Evolutionary conservation across 2,888 invertebrate species (phyloP).

Genomic region (Coenonympha glycerion): DNA sequence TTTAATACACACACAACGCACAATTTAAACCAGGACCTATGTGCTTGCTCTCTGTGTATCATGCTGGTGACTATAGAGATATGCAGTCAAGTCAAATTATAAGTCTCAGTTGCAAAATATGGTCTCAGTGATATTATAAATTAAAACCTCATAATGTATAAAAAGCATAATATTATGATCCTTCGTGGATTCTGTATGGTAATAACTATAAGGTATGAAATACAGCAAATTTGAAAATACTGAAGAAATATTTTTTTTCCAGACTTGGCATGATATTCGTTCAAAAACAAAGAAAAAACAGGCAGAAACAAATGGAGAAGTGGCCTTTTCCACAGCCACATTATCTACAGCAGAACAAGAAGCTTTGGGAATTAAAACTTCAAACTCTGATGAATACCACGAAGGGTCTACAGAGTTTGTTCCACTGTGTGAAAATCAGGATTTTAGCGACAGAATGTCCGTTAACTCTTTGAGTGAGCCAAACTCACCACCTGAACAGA

Average conservation of each 20-base stretch:
- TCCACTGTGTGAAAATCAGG: constrained; percentile 36
- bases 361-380: constrained; percentile 49
- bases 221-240: no score
- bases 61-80: no score
- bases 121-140: no score
- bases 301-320: constrained; percentile 40
- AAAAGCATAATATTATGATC: no score
- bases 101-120: no score
- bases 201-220: no score
- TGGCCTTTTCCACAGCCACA: constrained; percentile 40
- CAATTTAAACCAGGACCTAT: no score
- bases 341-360: constrained; percentile 51
- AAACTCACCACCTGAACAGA: constrained; percentile 48
- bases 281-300: constrained; percentile 54
- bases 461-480: constrained; percentile 45
- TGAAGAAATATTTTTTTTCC: constrained; percentile 31
- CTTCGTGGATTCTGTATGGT: no score
- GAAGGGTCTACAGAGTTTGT: constrained; percentile 48
- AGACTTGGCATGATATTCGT: constrained; percentile 68
- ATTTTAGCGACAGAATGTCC: constrained; percentile 40
- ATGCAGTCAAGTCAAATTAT: no score
- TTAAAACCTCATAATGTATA: no score
- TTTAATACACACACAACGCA: neutral
- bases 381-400: constrained; percentile 40
- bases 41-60: no score